Evolutionary conservation across 2,113 vertebrate species (phyloP).

Genomic region (Telmatochromis brachygnathus): DNA sequence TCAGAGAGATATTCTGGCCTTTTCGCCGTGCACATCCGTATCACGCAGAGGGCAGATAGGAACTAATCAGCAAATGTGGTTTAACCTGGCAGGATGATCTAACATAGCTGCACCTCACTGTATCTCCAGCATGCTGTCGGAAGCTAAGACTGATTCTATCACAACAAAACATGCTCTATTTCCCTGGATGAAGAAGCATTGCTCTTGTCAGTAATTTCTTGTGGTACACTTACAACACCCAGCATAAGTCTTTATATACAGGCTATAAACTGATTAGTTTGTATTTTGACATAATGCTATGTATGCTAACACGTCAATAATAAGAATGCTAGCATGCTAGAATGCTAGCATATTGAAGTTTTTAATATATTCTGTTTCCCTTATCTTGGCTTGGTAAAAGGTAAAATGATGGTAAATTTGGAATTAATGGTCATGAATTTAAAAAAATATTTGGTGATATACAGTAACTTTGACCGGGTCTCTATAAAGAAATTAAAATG

Average conservation of each 20-base stretch:
- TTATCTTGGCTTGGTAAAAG: not conserved
- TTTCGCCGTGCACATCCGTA: constrained; percentile 10
- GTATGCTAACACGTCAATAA: not conserved
- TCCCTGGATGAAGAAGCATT: not conserved
- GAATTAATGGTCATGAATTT: not conserved
- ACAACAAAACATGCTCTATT: not conserved
- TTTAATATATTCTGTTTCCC: not conserved
- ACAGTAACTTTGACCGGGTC: not conserved
- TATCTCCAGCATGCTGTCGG: constrained; percentile 30
- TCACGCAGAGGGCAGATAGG: constrained; percentile 50
- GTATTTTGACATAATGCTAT: not conserved
- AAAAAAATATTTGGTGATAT: not conserved
- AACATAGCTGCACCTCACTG: constrained; percentile 59
- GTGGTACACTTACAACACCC: not conserved
- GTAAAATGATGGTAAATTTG: not conserved
- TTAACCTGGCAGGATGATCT: constrained; percentile 48
- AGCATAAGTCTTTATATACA: not conserved
- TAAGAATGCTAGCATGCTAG: not conserved
- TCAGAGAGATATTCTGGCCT: constrained; percentile 52
- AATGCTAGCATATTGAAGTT: not conserved
- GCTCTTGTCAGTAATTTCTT: not conserved
- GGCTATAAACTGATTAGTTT: not conserved
- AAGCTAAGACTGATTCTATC: constrained; percentile 51
- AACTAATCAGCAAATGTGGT: constrained; percentile 51
- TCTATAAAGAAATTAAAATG: not conserved